Conservation (phyloP, 2,113 vertebrate species). For the Apteryx mantelli region DNA sequence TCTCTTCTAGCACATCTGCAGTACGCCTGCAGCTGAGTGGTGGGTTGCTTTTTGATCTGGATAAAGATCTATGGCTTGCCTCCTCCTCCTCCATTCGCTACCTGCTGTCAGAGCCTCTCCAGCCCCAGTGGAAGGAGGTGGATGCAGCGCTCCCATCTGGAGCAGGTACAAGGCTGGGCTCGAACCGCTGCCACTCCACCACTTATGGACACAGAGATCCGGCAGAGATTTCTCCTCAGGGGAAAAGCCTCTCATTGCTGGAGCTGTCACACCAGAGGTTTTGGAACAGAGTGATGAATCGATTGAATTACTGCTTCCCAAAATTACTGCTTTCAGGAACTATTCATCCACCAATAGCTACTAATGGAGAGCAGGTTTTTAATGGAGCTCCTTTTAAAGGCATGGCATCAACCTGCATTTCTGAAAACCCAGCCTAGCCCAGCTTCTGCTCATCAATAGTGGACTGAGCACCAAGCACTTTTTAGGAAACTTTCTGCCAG, state of each 20-base stretch:
- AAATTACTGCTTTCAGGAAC: not conserved
- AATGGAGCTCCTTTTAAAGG: not conserved
- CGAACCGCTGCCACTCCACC: not conserved
- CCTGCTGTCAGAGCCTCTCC: not conserved
- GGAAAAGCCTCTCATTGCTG: not conserved
- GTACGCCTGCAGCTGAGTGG: not conserved
- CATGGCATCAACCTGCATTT: not conserved
- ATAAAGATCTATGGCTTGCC: not conserved
- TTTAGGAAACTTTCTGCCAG: not conserved
- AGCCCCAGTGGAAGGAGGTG: too few relatives aligned
- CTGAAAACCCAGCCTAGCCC: not conserved
- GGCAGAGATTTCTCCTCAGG: not conserved
- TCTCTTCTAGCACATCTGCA: too few relatives aligned
- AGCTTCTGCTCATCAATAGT: fast-evolving
- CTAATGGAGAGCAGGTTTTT: not conserved
- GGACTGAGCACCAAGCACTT: not conserved
- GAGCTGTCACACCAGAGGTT: not conserved
- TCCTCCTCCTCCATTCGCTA: too few relatives aligned
- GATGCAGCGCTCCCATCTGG: not conserved
- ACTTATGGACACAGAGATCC: not conserved
- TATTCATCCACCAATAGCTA: not conserved
- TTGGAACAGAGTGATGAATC: not conserved
- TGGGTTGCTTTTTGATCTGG: not conserved
- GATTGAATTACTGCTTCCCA: not conserved
- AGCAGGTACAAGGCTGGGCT: not conserved